Percentiles rank a stretch among this genome's conserved stretches.
Evolutionary conservation across 2,113 vertebrate species (phyloP).

Genomic region (Cranoglanis bouderius): DNA sequence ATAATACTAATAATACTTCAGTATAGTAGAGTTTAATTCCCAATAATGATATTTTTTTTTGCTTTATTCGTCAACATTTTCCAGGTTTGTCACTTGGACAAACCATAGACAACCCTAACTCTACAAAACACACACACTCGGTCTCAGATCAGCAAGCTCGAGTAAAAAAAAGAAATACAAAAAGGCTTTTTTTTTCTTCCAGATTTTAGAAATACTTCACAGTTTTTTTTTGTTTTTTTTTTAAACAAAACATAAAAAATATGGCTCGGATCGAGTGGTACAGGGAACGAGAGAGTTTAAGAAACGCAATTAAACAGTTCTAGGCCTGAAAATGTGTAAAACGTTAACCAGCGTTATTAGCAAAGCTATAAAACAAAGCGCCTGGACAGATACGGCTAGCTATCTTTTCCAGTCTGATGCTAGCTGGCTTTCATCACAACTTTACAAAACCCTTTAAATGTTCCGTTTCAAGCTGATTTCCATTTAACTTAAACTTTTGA

Average conservation of each 20-base stretch:
- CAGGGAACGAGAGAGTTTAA: not conserved
- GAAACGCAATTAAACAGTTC: not conserved
- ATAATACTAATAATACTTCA: not conserved
- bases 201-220: not conserved
- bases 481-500: not conserved
- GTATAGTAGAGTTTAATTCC: not conserved
- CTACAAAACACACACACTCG: not conserved
- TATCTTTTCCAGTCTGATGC: not conserved
- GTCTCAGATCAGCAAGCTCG: not conserved
- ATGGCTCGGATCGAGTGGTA: not conserved
- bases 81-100: not conserved
- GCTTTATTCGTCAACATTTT: not conserved
- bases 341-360: not conserved
- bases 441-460: not conserved
- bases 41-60: not conserved
- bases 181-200: not conserved
- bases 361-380: not conserved
- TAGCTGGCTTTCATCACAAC: not conserved
- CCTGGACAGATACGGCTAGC: not conserved
- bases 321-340: not conserved
- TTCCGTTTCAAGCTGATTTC: not conserved
- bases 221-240: not conserved
- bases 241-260: not conserved
- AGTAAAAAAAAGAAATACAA: not conserved
- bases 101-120: not conserved